phyloP scores from a whole-genome alignment of 2,888 invertebrate species.

The Tetragonula carbonaria region DNA sequence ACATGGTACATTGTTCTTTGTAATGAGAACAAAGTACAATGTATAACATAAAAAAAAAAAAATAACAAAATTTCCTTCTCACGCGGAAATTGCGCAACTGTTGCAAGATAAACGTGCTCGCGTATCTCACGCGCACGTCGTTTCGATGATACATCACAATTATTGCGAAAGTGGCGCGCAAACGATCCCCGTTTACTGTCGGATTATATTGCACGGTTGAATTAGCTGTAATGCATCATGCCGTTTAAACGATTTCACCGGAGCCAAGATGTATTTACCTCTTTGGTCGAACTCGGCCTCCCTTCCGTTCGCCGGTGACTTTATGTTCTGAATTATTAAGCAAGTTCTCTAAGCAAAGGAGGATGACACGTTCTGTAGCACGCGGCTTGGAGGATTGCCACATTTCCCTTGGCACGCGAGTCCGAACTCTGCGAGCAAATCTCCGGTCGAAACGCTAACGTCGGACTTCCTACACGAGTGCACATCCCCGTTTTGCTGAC shows the following conservation, averaged over 20 bases:
- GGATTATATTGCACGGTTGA: conserved; percentile 43
- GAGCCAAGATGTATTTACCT: conserved; percentile 37
- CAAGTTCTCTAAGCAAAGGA: conserved; percentile 47
- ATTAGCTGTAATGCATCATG: conserved; percentile 56
- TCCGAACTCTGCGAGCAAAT: conserved; percentile 16
- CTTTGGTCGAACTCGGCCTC: conserved; percentile 3
- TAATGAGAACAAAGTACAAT: too few species aligned
- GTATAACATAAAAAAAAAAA: too few species aligned
- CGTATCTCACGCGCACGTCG: too few species aligned
- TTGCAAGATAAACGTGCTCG: neutral
- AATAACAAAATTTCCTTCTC: neutral
- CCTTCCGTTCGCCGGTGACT: neutral
- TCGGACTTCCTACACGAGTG: conserved; percentile 29
- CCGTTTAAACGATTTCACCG: conserved; percentile 48
- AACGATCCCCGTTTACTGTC: conserved; percentile 44
- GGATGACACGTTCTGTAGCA: conserved; percentile 51
- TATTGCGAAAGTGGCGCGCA: conserved; percentile 37
- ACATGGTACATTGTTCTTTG: too few species aligned
- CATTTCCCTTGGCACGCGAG: conserved; percentile 53
- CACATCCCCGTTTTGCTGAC: conserved; percentile 37
- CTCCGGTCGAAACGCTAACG: conserved; percentile 30
- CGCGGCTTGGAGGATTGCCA: conserved; percentile 62
- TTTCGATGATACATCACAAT: conserved; percentile 31
- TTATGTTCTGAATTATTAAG: conserved; percentile 57
- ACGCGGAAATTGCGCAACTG: neutral